phyloP scores from a whole-genome alignment of 2,888 invertebrate genomes.

The Notodonta dromedarius region DNA sequence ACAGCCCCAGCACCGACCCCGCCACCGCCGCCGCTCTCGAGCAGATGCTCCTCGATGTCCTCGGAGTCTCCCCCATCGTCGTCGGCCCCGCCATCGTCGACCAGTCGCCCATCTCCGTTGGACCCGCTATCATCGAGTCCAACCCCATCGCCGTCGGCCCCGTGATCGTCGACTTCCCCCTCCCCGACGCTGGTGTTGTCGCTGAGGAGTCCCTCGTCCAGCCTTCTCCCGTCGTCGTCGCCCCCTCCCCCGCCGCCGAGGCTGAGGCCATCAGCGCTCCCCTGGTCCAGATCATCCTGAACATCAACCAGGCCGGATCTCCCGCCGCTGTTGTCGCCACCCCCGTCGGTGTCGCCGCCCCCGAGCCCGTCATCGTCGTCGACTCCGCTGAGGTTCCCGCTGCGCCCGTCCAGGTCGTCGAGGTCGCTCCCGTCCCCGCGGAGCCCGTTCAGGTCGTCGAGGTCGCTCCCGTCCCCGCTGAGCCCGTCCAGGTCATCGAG shows the following conservation, averaged over 20 bases:
- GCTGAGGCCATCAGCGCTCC: conserved; percentile 22
- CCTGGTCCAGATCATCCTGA: conserved; percentile 54
- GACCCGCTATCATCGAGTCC: conserved; percentile 25
- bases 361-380: neutral
- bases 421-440: neutral
- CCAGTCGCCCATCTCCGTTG: conserved; percentile 26
- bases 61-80: conserved; percentile 27
- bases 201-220: conserved; percentile 10
- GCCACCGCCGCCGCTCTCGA: conserved; percentile 53
- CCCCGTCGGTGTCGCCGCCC: conserved; percentile 7
- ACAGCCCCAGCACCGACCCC: conserved; percentile 60
- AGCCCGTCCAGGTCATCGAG: conserved; percentile 16
- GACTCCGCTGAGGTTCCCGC: neutral
- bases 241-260: conserved; percentile 19
- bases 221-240: conserved; percentile 18
- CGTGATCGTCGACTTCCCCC: conserved; percentile 37
- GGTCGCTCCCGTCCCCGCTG: conserved; percentile 4
- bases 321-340: conserved; percentile 20
- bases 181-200: conserved; percentile 24
- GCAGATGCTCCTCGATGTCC: conserved; percentile 24
- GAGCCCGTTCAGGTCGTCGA: neutral
- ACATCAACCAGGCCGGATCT: conserved; percentile 37
- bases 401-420: conserved; percentile 3
- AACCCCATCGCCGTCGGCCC: conserved; percentile 36
- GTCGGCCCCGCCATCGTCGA: conserved; percentile 29